Conservation (phyloP, 2,113 vertebrate genomes). For the Rhinichthys klamathensis region DNA sequence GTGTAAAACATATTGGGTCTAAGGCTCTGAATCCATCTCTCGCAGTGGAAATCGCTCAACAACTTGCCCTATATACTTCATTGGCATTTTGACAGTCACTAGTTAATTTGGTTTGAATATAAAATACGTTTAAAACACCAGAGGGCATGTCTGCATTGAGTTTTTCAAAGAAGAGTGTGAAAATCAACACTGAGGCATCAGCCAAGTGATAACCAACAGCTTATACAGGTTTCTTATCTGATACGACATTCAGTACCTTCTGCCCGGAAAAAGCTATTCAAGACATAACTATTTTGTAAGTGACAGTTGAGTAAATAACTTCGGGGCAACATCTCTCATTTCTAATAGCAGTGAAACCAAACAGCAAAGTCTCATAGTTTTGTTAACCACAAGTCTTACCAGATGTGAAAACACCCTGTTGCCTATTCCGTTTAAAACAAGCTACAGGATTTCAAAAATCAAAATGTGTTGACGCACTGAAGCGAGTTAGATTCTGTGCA, state of each 20-base stretch:
- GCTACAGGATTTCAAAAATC: neutral
- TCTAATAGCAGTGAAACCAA: conserved; percentile 20
- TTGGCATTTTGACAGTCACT: neutral
- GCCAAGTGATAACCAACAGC: neutral
- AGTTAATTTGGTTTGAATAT: neutral
- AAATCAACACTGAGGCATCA: conserved; percentile 13
- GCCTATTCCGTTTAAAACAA: neutral
- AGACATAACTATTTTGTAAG: conserved; percentile 15
- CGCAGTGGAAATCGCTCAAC: neutral
- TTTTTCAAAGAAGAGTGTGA: neutral
- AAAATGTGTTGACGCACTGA: neutral
- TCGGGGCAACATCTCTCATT: conserved; percentile 30
- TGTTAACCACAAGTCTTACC: conserved; percentile 35
- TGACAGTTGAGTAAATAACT: conserved; percentile 34
- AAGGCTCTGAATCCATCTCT: neutral
- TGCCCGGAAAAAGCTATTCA: neutral
- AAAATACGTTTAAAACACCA: neutral
- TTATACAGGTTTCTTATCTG: conserved; percentile 20
- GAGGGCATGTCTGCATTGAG: neutral
- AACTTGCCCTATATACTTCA: neutral
- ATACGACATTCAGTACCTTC: neutral
- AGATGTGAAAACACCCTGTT: conserved; percentile 38
- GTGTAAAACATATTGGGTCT: neutral
- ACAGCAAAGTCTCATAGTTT: conserved; percentile 13
- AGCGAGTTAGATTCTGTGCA: conserved; percentile 4